phyloP scores from a whole-genome alignment of 1,140 invertebrate genomes.

The Eubasilissa regina region DNA sequence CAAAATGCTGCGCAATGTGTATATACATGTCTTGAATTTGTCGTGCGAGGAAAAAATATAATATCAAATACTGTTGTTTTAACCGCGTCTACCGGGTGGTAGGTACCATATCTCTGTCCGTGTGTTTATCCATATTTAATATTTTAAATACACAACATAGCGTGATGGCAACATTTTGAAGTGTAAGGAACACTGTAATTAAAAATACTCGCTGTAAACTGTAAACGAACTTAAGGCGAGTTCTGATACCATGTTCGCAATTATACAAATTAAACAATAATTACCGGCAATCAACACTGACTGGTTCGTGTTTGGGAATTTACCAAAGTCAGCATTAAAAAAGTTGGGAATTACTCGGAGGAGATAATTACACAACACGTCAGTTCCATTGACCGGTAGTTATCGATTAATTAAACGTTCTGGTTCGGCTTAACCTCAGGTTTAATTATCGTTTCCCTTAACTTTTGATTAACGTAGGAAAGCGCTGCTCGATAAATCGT shows the following conservation, averaged over 20 bases:
- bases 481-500: constrained; percentile 3
- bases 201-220: constrained; percentile 32
- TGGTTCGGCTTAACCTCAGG: constrained; percentile 1
- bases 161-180: constrained; percentile 25
- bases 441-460: constrained; percentile 31
- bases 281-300: constrained; percentile 45
- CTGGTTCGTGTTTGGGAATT: constrained; percentile 35
- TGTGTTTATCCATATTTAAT: background rate
- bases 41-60: too few relatives aligned
- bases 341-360: constrained; percentile 45
- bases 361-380: constrained; percentile 51
- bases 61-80: too few relatives aligned
- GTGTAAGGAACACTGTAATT: constrained; percentile 32
- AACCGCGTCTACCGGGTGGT: too few relatives aligned
- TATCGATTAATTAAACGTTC: constrained; percentile 43
- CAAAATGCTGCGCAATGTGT: too few relatives aligned
- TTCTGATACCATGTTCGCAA: constrained; percentile 32
- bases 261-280: constrained; percentile 47
- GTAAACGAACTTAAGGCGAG: constrained; percentile 33
- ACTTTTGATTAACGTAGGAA: constrained; percentile 22
- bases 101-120: too few relatives aligned
- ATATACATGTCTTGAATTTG: too few relatives aligned
- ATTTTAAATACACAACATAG: constrained; percentile 11
- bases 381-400: constrained; percentile 29
- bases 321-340: constrained; percentile 1